These are phyloP conservation scores for Cryptops parisi DNA, from an alignment of 2,888 invertebrate genomes.

Conservation along the genomic window DNA sequence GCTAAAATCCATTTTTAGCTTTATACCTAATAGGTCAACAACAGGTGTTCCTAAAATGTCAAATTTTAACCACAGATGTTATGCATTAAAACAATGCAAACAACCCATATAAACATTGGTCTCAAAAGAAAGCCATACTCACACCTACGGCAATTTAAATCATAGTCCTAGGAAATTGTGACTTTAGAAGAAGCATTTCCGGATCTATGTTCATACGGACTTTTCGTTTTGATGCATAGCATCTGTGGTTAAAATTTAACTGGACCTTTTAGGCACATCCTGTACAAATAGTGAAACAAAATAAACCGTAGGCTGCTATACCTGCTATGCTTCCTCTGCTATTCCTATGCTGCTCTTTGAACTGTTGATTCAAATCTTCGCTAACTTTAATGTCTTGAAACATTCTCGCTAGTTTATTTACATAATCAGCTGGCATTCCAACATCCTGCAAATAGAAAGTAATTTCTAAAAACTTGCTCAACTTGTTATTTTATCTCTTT, in stretches of 20 bases:
- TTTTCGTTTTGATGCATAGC: too few species aligned
- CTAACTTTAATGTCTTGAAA: conserved; percentile 86
- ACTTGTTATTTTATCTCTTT: not conserved
- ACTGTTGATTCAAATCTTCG: conserved; percentile 89
- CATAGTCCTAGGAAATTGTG: not conserved
- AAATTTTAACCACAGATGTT: too few species aligned
- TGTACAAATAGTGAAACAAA: conserved; percentile 10
- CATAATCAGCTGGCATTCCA: conserved; percentile 99
- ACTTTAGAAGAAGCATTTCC: too few species aligned
- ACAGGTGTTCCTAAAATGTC: too few species aligned
- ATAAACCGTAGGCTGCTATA: conserved; percentile 21
- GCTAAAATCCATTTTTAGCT: not conserved
- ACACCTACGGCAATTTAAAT: too few species aligned
- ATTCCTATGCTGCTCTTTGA: conserved; percentile 56
- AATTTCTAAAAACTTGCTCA: conserved; percentile 3
- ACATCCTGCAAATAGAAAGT: conserved; percentile 51
- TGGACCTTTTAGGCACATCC: not conserved
- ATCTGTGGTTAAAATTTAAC: not conserved
- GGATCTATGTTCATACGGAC: too few species aligned
- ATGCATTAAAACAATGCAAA: too few species aligned
- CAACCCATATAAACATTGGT: too few species aligned
- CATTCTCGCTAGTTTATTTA: conserved; percentile 96
- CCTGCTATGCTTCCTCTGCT: conserved; percentile 47
- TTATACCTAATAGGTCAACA: not conserved
- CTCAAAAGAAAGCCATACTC: too few species aligned